Evolutionary conservation across 2,113 vertebrate genomes (phyloP), one percentile per base, ranked within the genome.

Genomic region (Forbesichthys papilliferus): DNA sequence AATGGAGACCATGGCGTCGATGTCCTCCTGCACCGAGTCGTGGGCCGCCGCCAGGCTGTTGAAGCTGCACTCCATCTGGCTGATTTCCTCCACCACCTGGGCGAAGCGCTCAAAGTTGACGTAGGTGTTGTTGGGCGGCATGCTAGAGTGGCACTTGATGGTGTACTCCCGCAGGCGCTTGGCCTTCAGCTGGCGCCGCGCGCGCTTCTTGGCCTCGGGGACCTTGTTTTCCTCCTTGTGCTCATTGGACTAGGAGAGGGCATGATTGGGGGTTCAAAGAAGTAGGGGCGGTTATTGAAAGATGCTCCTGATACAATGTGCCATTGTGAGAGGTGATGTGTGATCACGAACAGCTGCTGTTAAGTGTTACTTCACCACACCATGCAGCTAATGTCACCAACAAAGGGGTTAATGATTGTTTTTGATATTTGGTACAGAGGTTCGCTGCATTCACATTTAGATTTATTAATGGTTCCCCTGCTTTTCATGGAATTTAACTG

Each of bases 61-160:
- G 70, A 82, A 80, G 73, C 93, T 68, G 86, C 79, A 42, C 71
- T 96, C 95, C 13, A 87, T 90, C 8, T 34, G 57, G 0, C 91
- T 90, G 4, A 98, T 82, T 34, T 96, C 95, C 81, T 98, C 95
- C 12, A 98, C 88, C 11, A 97, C 83, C 0, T 10, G 88, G 42
- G 96, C 92, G 14, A 98, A 98, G 73, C 94, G 94, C 86, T 98
- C 96, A 0, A 96, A 98, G 89, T 97, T 96, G 66, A 94, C 77
- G 0, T 98, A 99, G 61, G 95, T 96, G 81, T 97, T 97, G 83
- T 98, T 98, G 58, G 94, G 96, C 1, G 95, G 95, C 94, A 97
- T 98, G 91, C 96, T 98, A 0, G 94, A 96, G 87, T 98, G 96
- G 55, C 94, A 97, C 77, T 99, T 96, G 68, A 98, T 93, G 1